These are phyloP conservation scores for Chalcosyrphus nemorum DNA, from an alignment of 2,888 invertebrate species.

Conservation along the genomic window DNA sequence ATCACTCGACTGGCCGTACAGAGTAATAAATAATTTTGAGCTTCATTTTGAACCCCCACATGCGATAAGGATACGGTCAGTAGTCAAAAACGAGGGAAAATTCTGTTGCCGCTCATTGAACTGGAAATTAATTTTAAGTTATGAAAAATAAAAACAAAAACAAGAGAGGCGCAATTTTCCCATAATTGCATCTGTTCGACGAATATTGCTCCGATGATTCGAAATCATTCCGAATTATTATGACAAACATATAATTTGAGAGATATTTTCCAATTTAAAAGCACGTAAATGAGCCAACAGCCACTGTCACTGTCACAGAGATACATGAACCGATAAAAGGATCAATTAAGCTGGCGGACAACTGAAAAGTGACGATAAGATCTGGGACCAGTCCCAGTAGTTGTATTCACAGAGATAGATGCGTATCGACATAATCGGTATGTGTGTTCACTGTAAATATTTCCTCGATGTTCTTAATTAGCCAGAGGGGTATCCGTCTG, in stretches of 20 bases:
- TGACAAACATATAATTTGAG: conserved; percentile 37
- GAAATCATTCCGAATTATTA: conserved; percentile 47
- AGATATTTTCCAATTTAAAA: conserved; percentile 46
- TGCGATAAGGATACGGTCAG: conserved; percentile 36
- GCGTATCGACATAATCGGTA: neutral
- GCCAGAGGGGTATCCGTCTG: conserved; percentile 36
- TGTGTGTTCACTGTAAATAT: conserved; percentile 36
- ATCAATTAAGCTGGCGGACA: conserved; percentile 41
- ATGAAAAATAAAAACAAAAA: conserved; percentile 26
- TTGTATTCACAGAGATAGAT: conserved; percentile 9
- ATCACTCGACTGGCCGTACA: conserved; percentile 13
- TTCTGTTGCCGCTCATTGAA: conserved; percentile 36
- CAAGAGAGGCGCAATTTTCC: conserved; percentile 23
- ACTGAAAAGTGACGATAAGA: conserved; percentile 42
- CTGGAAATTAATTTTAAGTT: conserved; percentile 55
- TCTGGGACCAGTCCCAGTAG: neutral
- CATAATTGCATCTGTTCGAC: conserved; percentile 42
- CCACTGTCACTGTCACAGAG: conserved; percentile 31
- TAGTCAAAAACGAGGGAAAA: conserved; percentile 17
- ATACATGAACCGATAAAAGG: conserved; percentile 59
- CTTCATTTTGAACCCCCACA: conserved; percentile 13
- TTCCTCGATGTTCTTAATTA: conserved; percentile 65
- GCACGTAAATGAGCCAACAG: conserved; percentile 20
- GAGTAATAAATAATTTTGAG: conserved; percentile 60
- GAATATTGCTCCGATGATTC: conserved; percentile 34